phyloP scores from a whole-genome alignment of 2,797 vertebrate species.

The Danio jaintianensis region DNA sequence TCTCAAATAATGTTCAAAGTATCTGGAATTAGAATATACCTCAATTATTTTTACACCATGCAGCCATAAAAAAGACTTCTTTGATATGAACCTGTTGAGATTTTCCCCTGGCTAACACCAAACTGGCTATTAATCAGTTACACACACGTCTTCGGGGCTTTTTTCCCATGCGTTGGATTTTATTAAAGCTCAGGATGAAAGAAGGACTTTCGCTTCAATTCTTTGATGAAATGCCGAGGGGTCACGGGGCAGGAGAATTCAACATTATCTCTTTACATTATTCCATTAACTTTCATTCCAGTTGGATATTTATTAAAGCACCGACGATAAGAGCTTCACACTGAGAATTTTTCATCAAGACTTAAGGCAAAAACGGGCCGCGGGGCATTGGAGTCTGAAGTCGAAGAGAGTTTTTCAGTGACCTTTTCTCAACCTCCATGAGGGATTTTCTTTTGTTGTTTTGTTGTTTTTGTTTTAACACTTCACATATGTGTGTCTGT shows the following conservation, averaged over 20 bases:
- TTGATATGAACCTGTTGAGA: slow-evolving; percentile 47
- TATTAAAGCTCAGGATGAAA: slow-evolving; percentile 43
- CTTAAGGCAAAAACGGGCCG: neutral
- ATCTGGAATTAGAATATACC: slow-evolving; percentile 16
- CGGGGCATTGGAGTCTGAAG: slow-evolving; percentile 1
- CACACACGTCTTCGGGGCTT: slow-evolving; percentile 32
- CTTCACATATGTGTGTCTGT: slow-evolving; percentile 8
- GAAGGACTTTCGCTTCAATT: slow-evolving; percentile 18
- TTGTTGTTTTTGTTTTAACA: slow-evolving; percentile 35
- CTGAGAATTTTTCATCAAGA: slow-evolving; percentile 24
- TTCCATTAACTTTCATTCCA: slow-evolving; percentile 45
- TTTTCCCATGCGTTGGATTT: slow-evolving; percentile 28
- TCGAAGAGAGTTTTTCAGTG: slow-evolving; percentile 30
- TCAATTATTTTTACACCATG: slow-evolving; percentile 9
- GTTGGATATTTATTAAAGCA: slow-evolving; percentile 42
- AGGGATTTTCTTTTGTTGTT: slow-evolving; percentile 34
- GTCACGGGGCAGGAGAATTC: slow-evolving; percentile 35
- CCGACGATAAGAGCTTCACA: slow-evolving; percentile 18
- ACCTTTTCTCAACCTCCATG: slow-evolving; percentile 44
- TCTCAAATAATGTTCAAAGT: slow-evolving; percentile 11
- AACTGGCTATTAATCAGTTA: slow-evolving; percentile 50
- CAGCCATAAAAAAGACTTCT: slow-evolving; percentile 25
- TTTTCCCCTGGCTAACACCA: slow-evolving; percentile 35
- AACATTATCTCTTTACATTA: slow-evolving; percentile 48
- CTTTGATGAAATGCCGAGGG: slow-evolving; percentile 40